Base-by-base conservation (phyloP, 2,113 vertebrate genomes). In the Stomatorhinus ivindoensis region DNA sequence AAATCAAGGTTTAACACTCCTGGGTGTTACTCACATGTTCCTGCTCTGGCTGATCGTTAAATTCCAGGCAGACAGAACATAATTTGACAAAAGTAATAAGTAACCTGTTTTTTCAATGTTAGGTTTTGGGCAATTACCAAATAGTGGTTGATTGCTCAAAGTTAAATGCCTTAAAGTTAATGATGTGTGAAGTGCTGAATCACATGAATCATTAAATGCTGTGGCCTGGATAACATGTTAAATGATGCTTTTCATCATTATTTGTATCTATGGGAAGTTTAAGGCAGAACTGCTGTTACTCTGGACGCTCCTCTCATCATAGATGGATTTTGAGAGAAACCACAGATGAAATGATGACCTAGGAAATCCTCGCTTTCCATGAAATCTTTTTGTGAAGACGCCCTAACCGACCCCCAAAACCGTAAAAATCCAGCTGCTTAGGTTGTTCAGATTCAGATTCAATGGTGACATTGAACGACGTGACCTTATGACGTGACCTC, bases 381-480 rank as follows among this genome's bases (percentile, higher is more conserved):
- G n/a, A 61, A 9, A 61, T 61, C 24, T n/a, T 65, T 65, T 65
- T 27, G 24, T 65, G 39, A 15, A 84, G 24, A 47, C n/a, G 82
- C 17, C 4, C 24, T 47, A 24, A n/a, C 19, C 9, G 19, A 47
- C 39, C 46, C 2, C 21, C 82, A 47, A 4, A 84, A 44, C 46
- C n/a, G 35, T 47, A 84, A 4, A 84, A 47, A 21, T 11, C 3
- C 19, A n/a, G 4, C 35, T 24, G 13, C 11, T 51, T 27, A 31
- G n/a, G 19, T 47, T 19, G 1, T 47, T 27, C 84, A 50, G 31
- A 80, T 76, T 76, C 31, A 76, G 11, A 35, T 50, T 50, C 4
- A 58, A 5, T 27, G 19, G 58, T 73, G 55, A 89, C 83, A 89
- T 89, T 86, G 55, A n/a, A n/a, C n/a, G n/a, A 89, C 44, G 44